These are phyloP conservation scores for Ichneumoninae sp. DNA, from an alignment of 2,888 invertebrate genomes.

Conservation along the genomic window DNA sequence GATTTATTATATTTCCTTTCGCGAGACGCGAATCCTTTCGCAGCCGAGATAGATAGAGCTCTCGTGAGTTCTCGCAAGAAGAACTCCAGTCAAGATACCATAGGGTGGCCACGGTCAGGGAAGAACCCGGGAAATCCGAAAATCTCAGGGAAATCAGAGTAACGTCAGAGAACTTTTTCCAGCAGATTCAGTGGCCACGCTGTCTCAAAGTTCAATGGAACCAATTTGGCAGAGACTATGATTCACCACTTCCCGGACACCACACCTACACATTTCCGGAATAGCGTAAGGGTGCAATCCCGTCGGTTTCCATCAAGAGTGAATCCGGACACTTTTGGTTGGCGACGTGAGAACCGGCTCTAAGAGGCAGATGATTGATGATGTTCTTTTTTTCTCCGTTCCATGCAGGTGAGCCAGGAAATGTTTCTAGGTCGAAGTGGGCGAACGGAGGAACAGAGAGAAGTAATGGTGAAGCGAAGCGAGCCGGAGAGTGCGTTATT, in stretches of 20 bases:
- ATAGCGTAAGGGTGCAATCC: constrained; percentile 11
- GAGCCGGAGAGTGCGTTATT: constrained; percentile 38
- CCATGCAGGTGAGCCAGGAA: constrained; percentile 69
- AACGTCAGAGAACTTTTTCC: too few relatives aligned
- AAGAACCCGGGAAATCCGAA: background rate
- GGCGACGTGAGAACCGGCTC: constrained; percentile 1
- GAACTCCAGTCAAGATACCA: background rate
- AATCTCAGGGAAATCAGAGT: background rate
- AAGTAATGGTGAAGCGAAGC: constrained; percentile 43
- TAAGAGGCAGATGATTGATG: constrained; percentile 66
- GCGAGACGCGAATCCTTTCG: background rate
- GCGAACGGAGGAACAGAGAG: constrained; percentile 25
- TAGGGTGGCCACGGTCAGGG: background rate
- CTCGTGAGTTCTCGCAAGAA: background rate
- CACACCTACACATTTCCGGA: background rate
- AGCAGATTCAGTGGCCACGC: too few relatives aligned
- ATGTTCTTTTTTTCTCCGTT: constrained; percentile 52
- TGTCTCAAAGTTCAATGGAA: too few relatives aligned
- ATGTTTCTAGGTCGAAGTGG: constrained; percentile 21
- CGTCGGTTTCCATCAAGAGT: constrained; percentile 14
- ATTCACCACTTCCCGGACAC: background rate
- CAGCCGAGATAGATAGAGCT: background rate
- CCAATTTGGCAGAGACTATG: background rate
- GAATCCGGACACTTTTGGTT: constrained; percentile 40
- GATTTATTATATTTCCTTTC: constrained; percentile 14